phyloP scores from a whole-genome alignment of 2,113 vertebrate species.

The Nestor notabilis region DNA sequence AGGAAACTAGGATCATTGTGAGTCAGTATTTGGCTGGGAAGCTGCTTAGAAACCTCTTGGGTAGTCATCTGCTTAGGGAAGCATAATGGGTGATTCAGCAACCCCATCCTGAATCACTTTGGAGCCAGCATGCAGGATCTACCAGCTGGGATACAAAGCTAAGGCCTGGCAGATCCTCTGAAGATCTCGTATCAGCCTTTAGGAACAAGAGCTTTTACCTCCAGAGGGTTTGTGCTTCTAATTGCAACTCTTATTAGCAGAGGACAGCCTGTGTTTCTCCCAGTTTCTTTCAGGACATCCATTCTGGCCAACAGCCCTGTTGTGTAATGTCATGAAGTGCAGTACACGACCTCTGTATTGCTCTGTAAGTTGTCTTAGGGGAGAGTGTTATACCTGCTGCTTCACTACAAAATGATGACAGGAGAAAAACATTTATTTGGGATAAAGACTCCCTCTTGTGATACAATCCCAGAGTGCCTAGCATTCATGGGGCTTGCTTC shows the following conservation, averaged over 20 bases:
- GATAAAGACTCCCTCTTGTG: not conserved
- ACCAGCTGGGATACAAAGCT: fast-evolving
- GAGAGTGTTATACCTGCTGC: not conserved
- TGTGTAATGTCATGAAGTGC: not conserved
- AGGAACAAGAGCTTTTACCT: not conserved
- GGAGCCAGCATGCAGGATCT: fast-evolving
- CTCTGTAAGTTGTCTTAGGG: not conserved
- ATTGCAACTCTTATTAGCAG: not conserved
- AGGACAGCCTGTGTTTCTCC: not conserved
- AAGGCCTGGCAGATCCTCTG: not conserved
- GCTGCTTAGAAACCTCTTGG: not conserved
- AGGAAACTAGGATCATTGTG: not conserved
- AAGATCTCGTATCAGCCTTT: not conserved
- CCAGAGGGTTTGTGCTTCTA: not conserved
- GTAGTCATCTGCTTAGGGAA: not conserved
- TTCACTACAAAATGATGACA: not conserved
- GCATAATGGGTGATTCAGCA: not conserved
- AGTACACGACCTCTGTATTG: not conserved
- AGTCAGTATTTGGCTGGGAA: not conserved
- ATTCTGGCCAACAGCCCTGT: not conserved
- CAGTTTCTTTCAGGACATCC: not conserved
- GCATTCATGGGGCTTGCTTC: not conserved
- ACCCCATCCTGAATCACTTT: not conserved
- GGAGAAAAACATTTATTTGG: not conserved
- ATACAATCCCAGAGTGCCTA: not conserved